Conservation (phyloP, 2,888 invertebrate genomes). For the Gandaritis pyraliata region DNA sequence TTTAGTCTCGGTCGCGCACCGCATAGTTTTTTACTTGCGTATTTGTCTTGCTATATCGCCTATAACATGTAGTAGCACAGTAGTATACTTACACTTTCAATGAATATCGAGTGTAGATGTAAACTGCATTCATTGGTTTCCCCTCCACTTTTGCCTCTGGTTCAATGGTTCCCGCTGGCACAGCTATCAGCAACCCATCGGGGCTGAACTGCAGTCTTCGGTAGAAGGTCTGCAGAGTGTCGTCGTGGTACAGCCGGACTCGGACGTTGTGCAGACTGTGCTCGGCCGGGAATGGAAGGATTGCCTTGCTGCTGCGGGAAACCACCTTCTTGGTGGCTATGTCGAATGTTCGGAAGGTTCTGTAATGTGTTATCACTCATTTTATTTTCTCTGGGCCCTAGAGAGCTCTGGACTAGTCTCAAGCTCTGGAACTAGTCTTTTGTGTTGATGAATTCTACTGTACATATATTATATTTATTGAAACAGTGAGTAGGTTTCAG, state of each 20-base stretch:
- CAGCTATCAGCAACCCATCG: conserved; percentile 95
- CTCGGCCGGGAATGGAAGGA: conserved; percentile 79
- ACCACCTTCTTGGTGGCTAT: conserved; percentile 87
- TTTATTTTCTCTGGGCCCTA: too few species aligned
- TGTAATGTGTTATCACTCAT: conserved; percentile 50
- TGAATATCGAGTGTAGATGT: conserved; percentile 84
- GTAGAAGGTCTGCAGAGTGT: conserved; percentile 97
- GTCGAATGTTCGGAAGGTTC: conserved; percentile 89
- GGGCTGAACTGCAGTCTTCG: conserved; percentile 95
- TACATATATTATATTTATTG: too few species aligned
- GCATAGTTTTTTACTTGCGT: too few species aligned
- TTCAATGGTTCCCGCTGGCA: conserved; percentile 94
- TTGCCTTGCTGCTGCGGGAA: conserved; percentile 87
- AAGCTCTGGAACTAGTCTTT: too few species aligned
- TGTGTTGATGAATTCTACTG: too few species aligned
- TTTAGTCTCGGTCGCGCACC: too few species aligned
- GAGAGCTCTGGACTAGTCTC: too few species aligned
- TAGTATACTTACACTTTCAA: conserved; percentile 81
- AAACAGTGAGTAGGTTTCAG: too few species aligned
- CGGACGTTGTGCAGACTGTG: conserved; percentile 86
- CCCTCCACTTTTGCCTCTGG: conserved; percentile 85
- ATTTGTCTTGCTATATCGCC: too few species aligned
- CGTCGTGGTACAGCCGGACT: conserved; percentile 93
- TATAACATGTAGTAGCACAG: not conserved
- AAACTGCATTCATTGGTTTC: conserved; percentile 84